phyloP scores from a whole-genome alignment of 2,888 invertebrate genomes.

The Lamproptera curius region DNA sequence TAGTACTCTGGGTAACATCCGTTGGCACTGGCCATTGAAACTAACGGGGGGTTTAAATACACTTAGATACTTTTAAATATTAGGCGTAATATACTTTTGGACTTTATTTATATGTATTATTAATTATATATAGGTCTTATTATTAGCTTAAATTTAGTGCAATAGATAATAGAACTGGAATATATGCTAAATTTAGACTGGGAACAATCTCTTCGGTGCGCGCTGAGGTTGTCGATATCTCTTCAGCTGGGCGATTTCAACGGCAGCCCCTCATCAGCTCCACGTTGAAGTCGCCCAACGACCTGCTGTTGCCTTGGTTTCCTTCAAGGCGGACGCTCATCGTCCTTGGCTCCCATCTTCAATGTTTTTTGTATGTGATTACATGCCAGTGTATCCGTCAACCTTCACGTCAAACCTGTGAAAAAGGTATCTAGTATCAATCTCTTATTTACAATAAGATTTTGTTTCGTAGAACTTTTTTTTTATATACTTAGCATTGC shows the following conservation, averaged over 20 bases:
- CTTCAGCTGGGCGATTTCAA: neutral
- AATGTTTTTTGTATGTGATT: no score
- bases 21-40: neutral
- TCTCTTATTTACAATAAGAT: no score
- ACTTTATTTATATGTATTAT: neutral
- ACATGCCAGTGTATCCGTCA: no score
- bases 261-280: neutral
- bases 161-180: neutral
- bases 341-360: neutral
- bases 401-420: no score
- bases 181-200: neutral
- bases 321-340: conserved; percentile 9
- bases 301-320: neutral
- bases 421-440: no score
- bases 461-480: no score
- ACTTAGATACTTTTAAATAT: neutral
- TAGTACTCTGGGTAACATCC: no score
- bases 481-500: no score
- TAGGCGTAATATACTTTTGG: neutral
- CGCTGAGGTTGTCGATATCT: neutral
- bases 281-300: neutral
- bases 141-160: neutral
- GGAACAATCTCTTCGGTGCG: neutral
- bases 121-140: neutral
- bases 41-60: neutral